Percentiles rank a stretch among this genome's conserved stretches.
phyloP scores from a whole-genome alignment of 2,113 vertebrate genomes.

The Irena cyanogastra region DNA sequence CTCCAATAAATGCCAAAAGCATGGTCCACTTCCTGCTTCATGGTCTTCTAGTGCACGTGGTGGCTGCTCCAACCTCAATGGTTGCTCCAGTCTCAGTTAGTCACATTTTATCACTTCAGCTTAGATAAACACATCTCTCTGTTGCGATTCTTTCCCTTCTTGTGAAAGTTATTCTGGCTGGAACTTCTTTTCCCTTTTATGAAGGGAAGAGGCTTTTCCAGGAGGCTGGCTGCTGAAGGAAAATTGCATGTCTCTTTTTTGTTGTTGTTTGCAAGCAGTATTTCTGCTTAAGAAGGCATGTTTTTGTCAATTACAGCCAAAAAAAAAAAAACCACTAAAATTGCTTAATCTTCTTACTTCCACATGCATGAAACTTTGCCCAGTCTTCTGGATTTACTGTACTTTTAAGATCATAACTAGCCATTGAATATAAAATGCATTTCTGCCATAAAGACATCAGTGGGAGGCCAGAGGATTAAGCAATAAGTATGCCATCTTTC shows the following conservation, averaged over 20 bases:
- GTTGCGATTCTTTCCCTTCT: not conserved
- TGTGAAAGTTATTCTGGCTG: not conserved
- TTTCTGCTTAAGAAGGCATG: not conserved
- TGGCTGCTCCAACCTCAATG: not conserved
- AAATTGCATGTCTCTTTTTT: not conserved
- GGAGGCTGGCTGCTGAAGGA: not conserved
- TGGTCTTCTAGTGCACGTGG: not conserved
- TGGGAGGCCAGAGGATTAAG: not conserved
- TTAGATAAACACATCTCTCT: not conserved
- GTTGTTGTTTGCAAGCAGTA: not conserved
- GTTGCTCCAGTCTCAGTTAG: not conserved
- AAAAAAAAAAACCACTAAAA: not conserved
- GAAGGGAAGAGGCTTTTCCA: not conserved
- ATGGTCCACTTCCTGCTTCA: not conserved
- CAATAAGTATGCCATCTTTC: not conserved
- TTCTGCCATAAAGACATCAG: not conserved
- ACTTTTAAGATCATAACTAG: not conserved
- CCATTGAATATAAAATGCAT: not conserved
- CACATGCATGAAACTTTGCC: not conserved
- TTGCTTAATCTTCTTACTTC: constrained; percentile 18
- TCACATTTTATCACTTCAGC: not conserved
- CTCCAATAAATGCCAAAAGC: not conserved
- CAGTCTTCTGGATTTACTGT: not conserved
- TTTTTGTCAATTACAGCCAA: not conserved
- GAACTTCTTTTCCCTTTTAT: not conserved